Conservation (phyloP, 1,140 invertebrate genomes). For the Zaprionus camerounensis region DNA sequence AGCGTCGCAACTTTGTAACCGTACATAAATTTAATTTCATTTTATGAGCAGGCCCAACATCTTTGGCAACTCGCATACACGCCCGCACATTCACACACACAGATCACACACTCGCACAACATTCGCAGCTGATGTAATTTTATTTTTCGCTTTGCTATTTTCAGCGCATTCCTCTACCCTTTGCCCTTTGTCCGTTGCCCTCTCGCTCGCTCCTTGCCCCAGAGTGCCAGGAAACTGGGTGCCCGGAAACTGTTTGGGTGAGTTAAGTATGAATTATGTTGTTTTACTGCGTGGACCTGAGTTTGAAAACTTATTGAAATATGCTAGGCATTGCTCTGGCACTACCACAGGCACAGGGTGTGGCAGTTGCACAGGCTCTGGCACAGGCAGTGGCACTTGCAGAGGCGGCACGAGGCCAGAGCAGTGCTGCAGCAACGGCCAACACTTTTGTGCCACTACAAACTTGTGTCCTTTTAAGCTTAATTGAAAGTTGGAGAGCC, state of each 20-base stretch:
- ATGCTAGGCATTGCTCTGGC: constrained; percentile 45
- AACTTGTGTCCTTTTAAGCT: constrained; percentile 76
- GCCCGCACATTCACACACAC: constrained; percentile 11
- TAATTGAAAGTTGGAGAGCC: constrained; percentile 69
- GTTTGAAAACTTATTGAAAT: constrained; percentile 82
- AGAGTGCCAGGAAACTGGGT: constrained; percentile 28
- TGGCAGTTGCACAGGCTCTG: background rate
- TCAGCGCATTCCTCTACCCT: constrained; percentile 51
- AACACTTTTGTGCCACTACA: constrained; percentile 39
- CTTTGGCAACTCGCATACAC: constrained; percentile 57
- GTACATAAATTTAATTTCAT: constrained; percentile 81
- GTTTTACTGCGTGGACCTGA: constrained; percentile 63
- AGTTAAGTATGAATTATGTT: constrained; percentile 83
- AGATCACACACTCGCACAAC: background rate
- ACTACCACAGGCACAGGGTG: background rate
- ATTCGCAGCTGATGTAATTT: constrained; percentile 68
- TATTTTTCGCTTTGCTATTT: constrained; percentile 70
- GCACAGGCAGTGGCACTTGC: background rate
- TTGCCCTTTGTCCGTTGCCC: constrained; percentile 47
- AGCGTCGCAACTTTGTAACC: constrained; percentile 70
- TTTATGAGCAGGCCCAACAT: constrained; percentile 74
- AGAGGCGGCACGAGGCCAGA: constrained; percentile 12
- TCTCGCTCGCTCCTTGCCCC: constrained; percentile 34
- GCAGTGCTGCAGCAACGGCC: constrained; percentile 2
- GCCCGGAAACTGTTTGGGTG: constrained; percentile 74